A percentile compares a stretch with the other conserved stretches of the same genome.
Conservation (phyloP, 1,140 invertebrate species). For the Caenorhabditis remanei region DNA sequence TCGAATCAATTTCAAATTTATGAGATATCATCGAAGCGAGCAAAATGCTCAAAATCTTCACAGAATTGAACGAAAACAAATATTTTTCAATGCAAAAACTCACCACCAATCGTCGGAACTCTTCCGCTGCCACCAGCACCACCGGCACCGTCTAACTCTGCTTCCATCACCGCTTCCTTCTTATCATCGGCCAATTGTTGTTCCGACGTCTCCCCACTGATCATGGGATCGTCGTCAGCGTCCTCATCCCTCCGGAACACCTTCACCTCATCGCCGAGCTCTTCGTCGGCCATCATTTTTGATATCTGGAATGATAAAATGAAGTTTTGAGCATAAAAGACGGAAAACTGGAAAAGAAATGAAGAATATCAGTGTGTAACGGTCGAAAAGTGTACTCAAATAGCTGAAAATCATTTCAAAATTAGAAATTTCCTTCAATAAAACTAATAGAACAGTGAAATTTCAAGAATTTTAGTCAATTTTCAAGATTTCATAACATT, state of each 20-base stretch:
- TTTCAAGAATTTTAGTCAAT: too few relatives aligned
- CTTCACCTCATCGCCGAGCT: conserved; percentile 67
- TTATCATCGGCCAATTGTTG: conserved; percentile 68
- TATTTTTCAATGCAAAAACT: conserved; percentile 28
- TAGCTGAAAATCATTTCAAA: too few relatives aligned
- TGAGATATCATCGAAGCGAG: not conserved
- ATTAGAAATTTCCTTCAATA: too few relatives aligned
- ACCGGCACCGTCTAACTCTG: conserved; percentile 61
- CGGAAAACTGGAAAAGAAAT: not conserved
- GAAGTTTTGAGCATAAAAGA: not conserved
- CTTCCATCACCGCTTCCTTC: conserved; percentile 68
- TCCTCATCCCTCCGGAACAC: conserved; percentile 64
- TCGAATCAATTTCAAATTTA: conserved; percentile 28
- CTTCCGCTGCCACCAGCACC: not conserved
- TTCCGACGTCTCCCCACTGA: conserved; percentile 35
- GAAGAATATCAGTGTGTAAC: too few relatives aligned
- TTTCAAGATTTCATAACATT: too few relatives aligned
- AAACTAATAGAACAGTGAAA: too few relatives aligned
- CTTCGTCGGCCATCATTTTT: conserved; percentile 64
- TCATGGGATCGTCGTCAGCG: conserved; percentile 31
- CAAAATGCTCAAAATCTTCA: not conserved
- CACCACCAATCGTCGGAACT: conserved; percentile 32
- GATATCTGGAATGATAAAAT: conserved; percentile 18
- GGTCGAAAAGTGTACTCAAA: too few relatives aligned
- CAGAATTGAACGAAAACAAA: too few relatives aligned